Conservation (phyloP, 2,888 invertebrate genomes). For the Drosophila nigritarsus region DNA sequence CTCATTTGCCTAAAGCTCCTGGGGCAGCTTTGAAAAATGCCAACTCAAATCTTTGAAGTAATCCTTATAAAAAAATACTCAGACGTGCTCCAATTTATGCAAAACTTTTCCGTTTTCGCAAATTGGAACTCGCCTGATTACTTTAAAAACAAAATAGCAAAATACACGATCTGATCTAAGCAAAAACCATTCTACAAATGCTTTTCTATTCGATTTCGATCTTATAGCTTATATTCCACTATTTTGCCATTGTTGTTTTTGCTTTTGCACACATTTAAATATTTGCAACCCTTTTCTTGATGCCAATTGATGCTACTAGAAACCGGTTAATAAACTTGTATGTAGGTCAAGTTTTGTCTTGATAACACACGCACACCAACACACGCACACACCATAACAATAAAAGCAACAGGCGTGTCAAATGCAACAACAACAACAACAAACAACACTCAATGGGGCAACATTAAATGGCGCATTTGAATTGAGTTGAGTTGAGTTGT, state of each 20-base stretch:
- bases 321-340: constrained; percentile 84
- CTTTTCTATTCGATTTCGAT: background rate
- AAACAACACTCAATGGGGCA: constrained; percentile 46
- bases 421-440: constrained; percentile 56
- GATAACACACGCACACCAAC: constrained; percentile 64
- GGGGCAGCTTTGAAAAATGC: background rate
- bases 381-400: constrained; percentile 35
- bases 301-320: constrained; percentile 37
- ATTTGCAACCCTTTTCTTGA: constrained; percentile 59
- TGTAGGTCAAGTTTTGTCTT: constrained; percentile 84
- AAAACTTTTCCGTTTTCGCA: background rate
- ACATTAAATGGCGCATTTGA: constrained; percentile 40
- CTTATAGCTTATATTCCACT: background rate
- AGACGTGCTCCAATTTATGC: background rate
- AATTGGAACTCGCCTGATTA: background rate
- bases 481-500: constrained; percentile 44
- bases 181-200: background rate
- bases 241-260: constrained; percentile 8
- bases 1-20: too few relatives aligned
- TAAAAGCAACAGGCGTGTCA: constrained; percentile 72
- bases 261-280: constrained; percentile 30
- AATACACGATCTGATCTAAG: background rate
- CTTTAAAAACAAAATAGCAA: background rate
- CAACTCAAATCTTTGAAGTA: background rate
- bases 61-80: background rate